Conservation (phyloP, 2,888 invertebrate genomes). For the Electrophaes corylata region DNA sequence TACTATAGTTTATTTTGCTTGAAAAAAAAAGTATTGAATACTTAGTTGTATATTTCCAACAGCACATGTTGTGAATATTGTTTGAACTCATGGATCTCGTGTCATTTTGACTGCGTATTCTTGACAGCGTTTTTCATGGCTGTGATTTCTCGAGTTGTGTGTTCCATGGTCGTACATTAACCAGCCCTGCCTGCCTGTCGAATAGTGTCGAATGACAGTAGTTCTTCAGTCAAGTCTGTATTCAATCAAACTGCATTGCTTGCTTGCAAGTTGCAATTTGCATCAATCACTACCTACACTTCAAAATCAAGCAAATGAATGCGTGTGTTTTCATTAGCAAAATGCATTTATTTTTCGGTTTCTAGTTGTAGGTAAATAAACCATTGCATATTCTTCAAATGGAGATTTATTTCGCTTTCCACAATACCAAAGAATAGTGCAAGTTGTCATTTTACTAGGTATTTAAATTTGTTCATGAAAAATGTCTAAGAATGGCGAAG, state of each 20-base stretch:
- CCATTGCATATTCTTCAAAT: conserved; percentile 60
- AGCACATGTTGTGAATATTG: too few relatives aligned
- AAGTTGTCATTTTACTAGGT: conserved; percentile 47
- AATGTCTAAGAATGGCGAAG: conserved; percentile 90
- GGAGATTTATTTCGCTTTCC: conserved; percentile 63
- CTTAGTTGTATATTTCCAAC: too few relatives aligned
- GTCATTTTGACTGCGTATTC: too few relatives aligned
- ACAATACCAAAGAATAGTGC: conserved; percentile 62
- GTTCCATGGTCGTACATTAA: too few relatives aligned
- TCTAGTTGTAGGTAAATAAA: conserved; percentile 52
- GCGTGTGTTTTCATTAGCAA: conserved; percentile 47
- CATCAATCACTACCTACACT: conserved; percentile 5
- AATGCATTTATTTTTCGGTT: conserved; percentile 54
- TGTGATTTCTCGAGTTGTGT: too few relatives aligned
- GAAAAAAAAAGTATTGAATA: too few relatives aligned
- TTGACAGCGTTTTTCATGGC: too few relatives aligned
- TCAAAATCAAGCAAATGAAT: conserved; percentile 19
- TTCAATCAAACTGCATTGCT: neutral
- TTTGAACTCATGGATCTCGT: too few relatives aligned
- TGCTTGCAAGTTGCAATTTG: too few relatives aligned
- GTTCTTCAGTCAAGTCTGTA: neutral
- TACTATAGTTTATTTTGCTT: too few relatives aligned
- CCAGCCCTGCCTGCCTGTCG: too few relatives aligned
- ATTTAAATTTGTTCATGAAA: conserved; percentile 59
- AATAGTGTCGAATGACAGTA: too few relatives aligned